A percentile compares a stretch with the other conserved stretches of the same genome.
phyloP scores from a whole-genome alignment of 2,113 vertebrate species.

The Dendropsophus ebraccatus region DNA sequence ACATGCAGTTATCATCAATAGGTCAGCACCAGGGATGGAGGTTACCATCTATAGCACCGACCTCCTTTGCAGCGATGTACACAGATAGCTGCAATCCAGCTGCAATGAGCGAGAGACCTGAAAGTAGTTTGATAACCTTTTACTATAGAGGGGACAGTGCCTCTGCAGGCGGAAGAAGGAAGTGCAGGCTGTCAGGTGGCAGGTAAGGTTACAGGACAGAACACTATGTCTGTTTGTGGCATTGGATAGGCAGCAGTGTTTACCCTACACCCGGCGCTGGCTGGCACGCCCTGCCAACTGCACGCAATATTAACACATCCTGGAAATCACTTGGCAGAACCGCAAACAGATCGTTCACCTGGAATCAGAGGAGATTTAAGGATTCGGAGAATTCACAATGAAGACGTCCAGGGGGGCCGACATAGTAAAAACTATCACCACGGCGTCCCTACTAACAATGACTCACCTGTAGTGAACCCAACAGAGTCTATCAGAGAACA shows the following conservation, averaged over 20 bases:
- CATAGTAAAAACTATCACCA: background rate
- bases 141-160: no score
- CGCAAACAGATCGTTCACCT: background rate
- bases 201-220: background rate
- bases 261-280: background rate
- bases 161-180: no score
- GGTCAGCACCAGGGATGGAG: no score
- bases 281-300: conserved; percentile 23
- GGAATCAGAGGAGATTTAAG: background rate
- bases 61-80: background rate
- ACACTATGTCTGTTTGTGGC: background rate
- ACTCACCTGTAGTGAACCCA: no score
- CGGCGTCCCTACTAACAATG: no score
- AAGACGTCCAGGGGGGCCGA: background rate
- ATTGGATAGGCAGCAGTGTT: background rate
- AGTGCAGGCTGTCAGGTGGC: background rate
- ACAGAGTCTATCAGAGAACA: no score
- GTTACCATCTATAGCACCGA: background rate
- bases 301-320: conserved; percentile 18
- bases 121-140: no score
- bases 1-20: background rate
- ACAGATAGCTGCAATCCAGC: no score
- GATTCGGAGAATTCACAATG: background rate
- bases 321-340: background rate
- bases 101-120: no score